A percentile compares a stretch with the other conserved stretches of the same genome.
These are phyloP conservation scores for Jacana jacana DNA, from an alignment of 2,113 vertebrate genomes.

Conservation along the genomic window DNA sequence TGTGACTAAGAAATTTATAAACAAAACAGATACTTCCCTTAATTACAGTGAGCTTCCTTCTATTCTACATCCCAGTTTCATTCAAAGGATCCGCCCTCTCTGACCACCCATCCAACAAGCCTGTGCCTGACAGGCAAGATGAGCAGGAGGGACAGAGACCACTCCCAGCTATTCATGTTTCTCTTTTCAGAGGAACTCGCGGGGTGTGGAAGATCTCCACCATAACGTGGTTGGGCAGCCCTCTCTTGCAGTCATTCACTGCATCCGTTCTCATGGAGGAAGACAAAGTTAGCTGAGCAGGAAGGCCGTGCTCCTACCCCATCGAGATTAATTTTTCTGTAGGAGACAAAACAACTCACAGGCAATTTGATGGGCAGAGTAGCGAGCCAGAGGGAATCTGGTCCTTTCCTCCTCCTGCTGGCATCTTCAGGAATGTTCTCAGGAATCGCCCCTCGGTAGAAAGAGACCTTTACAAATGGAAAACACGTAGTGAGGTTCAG, in stretches of 20 bases:
- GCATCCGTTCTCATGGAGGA: background rate
- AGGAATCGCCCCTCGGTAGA: slow-evolving; percentile 89
- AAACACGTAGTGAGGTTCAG: background rate
- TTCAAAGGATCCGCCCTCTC: background rate
- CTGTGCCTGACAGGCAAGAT: background rate
- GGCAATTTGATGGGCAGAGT: slow-evolving; percentile 91
- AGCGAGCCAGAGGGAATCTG: slow-evolving; percentile 86
- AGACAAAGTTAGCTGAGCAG: background rate
- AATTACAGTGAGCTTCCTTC: background rate
- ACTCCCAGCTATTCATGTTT: background rate
- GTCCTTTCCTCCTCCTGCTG: slow-evolving; percentile 81
- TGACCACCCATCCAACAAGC: background rate
- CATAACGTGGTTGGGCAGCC: background rate
- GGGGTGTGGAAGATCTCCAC: background rate
- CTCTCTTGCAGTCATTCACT: background rate
- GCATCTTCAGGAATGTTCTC: slow-evolving; percentile 83
- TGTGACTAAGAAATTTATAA: background rate
- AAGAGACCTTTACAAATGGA: slow-evolving; percentile 87
- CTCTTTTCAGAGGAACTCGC: background rate
- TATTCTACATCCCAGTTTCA: background rate
- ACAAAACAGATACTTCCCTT: background rate
- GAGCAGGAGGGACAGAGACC: background rate
- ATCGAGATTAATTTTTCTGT: background rate
- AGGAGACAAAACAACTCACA: slow-evolving; percentile 66
- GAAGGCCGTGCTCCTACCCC: background rate